Evolutionary conservation across 2,113 vertebrate genomes (phyloP).

Genomic region (Ardeotis arabs): DNA sequence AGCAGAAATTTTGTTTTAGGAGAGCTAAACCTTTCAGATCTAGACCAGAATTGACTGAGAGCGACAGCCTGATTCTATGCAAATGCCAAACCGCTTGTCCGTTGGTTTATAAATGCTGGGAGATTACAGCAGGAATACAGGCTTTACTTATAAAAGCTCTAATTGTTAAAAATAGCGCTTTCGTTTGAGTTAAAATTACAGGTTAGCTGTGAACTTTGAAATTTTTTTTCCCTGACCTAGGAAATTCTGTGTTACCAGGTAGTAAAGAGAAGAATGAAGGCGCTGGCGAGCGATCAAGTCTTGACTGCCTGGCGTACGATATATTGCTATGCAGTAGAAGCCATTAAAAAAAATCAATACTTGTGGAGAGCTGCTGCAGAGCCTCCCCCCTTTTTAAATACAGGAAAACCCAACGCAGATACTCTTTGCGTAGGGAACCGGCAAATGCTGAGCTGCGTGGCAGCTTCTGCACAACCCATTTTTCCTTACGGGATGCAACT

Average conservation of each 20-base stretch:
- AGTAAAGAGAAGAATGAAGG: constrained; percentile 9
- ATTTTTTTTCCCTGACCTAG: neutral
- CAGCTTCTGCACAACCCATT: neutral
- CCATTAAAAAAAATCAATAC: constrained; percentile 32
- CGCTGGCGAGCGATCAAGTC: neutral
- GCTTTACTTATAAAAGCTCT: neutral
- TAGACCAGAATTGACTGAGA: neutral
- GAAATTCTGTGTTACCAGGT: neutral
- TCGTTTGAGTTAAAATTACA: neutral
- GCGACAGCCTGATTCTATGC: neutral
- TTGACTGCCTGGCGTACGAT: neutral
- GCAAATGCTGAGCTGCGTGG: neutral
- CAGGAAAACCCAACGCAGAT: neutral
- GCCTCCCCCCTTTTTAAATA: neutral
- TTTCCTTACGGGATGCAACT: neutral
- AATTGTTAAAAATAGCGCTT: neutral
- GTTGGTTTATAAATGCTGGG: neutral
- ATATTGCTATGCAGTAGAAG: constrained; percentile 37
- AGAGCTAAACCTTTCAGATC: neutral
- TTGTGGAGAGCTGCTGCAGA: constrained; percentile 21
- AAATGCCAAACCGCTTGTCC: neutral
- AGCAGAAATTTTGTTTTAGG: neutral
- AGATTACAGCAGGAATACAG: neutral
- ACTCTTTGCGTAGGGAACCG: neutral
- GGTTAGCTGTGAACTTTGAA: neutral